Conservation (phyloP, 2,113 vertebrate species). For the Ondatra zibethicus region DNA sequence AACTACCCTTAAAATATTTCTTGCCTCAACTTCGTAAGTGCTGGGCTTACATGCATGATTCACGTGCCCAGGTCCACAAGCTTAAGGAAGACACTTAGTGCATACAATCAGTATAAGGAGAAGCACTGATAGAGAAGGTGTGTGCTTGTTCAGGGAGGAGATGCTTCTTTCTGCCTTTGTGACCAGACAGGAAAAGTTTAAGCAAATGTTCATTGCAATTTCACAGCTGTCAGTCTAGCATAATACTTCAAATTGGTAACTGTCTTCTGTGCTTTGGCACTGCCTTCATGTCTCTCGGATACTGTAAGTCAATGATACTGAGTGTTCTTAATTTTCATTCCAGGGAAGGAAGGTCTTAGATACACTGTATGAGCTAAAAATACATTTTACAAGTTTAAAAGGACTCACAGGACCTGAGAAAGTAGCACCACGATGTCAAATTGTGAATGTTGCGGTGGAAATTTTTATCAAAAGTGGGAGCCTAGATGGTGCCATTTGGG, state of each 20-base stretch:
- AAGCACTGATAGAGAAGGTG: background rate
- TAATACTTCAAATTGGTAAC: background rate
- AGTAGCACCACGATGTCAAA: constrained; percentile 89
- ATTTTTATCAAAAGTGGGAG: constrained; percentile 92
- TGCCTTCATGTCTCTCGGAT: constrained; percentile 1
- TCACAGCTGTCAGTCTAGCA: background rate
- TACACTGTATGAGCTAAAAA: constrained; percentile 87
- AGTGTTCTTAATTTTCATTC: constrained; percentile 47
- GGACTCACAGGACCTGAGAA: constrained; percentile 89
- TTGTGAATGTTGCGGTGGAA: constrained; percentile 93
- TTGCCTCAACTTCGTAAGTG: background rate
- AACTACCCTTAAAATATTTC: background rate
- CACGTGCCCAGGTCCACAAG: background rate
- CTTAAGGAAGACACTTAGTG: background rate
- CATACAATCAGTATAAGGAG: background rate
- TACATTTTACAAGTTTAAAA: constrained; percentile 91
- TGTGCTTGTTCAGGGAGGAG: too few species aligned
- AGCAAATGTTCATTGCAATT: background rate
- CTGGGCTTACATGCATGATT: background rate
- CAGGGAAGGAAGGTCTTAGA: constrained; percentile 93
- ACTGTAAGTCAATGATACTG: background rate
- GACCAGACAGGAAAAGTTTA: background rate
- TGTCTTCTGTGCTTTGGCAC: background rate
- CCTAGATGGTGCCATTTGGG: constrained; percentile 89
- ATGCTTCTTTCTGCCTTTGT: background rate